Base-by-base conservation (phyloP, 2,888 invertebrate genomes). In the Meta bourneti region DNA sequence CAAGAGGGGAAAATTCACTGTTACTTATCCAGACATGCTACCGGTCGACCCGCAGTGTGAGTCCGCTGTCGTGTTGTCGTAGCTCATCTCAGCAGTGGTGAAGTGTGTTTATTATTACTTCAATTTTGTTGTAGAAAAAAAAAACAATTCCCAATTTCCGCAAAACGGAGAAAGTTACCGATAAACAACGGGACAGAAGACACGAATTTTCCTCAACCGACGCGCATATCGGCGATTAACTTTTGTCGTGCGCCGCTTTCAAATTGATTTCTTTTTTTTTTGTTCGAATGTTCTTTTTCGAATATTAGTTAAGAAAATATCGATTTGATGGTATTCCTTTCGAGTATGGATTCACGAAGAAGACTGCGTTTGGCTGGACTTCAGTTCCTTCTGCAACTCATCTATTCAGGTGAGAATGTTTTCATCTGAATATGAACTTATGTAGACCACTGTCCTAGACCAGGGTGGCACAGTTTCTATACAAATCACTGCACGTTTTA, bases 351-450 rank as follows among this genome's bases (percentile, higher is more conserved):
- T 88, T 81, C 80, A 88, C 80, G 52, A 19, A 70, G 87, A 54
- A 79, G 71, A 80, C 72, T 80, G n/a, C 81, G 70, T 16, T 88
- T 48, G 34, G 48, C 48, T 81, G 88, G 80, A 88, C 74, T 88
- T 61, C 80, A 74, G 19, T 34, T 52, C 19, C 49, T 88, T 20
- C 83, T 71, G 11, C 51, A 74, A 48, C 81, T 81, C 88, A 70
- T 86, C 77, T 86, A 79, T 86, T 51, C 86, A 86, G 86, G 86
- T 86, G 86, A 86, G 86, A 79, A 34, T 78, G 78, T 69, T 85
- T 86, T 79, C 54, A 7, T 13, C 49, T 19, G 74, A 74, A 54
- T 82, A 34, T 4, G 34, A 34, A 34, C 34, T 34, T 34, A 2
- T 34, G 16, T 48, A 83, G 69, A 20, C 69, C 49, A 34, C n/a